These are phyloP conservation scores for Drosophila putrida DNA, from an alignment of 2,888 invertebrate genomes.

Conservation along the genomic window DNA sequence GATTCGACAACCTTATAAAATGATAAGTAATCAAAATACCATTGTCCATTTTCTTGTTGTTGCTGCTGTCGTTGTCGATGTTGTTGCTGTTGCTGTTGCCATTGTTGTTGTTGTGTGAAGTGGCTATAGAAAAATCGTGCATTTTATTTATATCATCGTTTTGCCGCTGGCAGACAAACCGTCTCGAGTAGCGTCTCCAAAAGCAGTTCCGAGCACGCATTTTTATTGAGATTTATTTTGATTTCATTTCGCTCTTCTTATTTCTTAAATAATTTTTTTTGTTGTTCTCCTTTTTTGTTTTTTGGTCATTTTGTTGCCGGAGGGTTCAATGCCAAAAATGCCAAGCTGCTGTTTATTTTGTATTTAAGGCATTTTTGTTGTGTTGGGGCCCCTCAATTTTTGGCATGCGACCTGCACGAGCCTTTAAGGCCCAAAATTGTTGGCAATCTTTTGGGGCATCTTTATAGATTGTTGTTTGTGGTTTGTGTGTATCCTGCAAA, in stretches of 20 bases:
- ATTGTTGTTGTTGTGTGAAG: conserved; percentile 22
- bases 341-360: conserved; percentile 58
- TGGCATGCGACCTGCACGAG: conserved; percentile 83
- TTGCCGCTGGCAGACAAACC: conserved; percentile 76
- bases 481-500: conserved; percentile 69
- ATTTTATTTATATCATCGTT: conserved; percentile 69
- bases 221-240: conserved; percentile 73
- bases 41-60: conserved; percentile 26
- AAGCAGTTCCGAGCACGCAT: conserved; percentile 68
- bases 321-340: conserved; percentile 82
- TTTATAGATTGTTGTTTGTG: conserved; percentile 43
- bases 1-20: conserved; percentile 8
- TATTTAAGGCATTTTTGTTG: conserved; percentile 16
- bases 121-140: conserved; percentile 62
- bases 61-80: conserved; percentile 6
- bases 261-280: conserved; percentile 20
- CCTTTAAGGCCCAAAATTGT: conserved; percentile 68
- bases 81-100: conserved; percentile 16
- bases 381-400: conserved; percentile 59
- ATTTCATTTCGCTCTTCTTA: conserved; percentile 57
- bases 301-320: conserved; percentile 54
- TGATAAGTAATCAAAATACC: conserved; percentile 13
- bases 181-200: conserved; percentile 70
- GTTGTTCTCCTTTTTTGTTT: conserved; percentile 14
- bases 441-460: conserved; percentile 75